These are phyloP conservation scores for Puffinus mauretanicus DNA, from an alignment of 2,113 vertebrate genomes.

Conservation along the genomic window DNA sequence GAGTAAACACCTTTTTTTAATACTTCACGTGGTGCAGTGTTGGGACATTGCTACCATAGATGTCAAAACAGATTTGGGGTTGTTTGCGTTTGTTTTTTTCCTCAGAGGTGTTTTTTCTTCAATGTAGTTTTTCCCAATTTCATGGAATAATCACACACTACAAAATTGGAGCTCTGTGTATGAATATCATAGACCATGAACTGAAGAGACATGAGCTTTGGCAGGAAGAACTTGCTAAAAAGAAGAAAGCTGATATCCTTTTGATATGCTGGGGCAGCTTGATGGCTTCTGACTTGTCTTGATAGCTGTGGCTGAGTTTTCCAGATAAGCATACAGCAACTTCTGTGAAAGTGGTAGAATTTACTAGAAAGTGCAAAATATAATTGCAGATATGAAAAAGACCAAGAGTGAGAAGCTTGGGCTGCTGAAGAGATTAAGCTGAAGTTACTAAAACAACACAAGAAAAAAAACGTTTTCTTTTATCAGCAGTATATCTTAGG, in stretches of 20 bases:
- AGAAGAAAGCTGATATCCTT: conserved; percentile 95
- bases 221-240: conserved; percentile 93
- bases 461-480: background rate
- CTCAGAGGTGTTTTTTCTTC: conserved; percentile 43
- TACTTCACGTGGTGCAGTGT: background rate
- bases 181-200: conserved; percentile 93
- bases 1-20: background rate
- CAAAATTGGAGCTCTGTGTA: conserved; percentile 91
- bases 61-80: background rate
- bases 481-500: background rate
- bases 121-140: conserved; percentile 89
- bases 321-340: rapidly evolving
- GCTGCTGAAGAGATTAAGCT: background rate
- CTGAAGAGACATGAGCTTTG: conserved; percentile 92
- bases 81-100: background rate
- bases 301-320: background rate
- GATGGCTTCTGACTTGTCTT: background rate
- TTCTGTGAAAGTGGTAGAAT: background rate
- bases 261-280: background rate
- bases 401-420: background rate
- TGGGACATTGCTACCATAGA: background rate
- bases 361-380: background rate
- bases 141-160: conserved; percentile 91
- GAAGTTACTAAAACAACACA: background rate
- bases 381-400: background rate